A percentile compares a stretch with the other conserved stretches of the same genome.
phyloP scores from a whole-genome alignment of 2,113 vertebrate genomes.

The Ginglymostoma cirratum region DNA sequence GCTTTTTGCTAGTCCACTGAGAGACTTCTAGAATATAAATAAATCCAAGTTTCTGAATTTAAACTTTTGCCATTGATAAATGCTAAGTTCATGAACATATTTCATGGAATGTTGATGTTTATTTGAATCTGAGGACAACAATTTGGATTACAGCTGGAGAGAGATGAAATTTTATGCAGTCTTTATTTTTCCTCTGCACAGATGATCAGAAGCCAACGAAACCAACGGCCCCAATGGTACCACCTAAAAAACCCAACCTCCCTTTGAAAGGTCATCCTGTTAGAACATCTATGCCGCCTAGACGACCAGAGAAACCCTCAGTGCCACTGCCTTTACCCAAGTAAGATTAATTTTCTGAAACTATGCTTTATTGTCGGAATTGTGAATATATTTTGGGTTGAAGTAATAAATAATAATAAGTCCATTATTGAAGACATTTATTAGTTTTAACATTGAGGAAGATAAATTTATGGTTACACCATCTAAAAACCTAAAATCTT shows the following conservation, averaged over 20 bases:
- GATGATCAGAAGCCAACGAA: conserved; percentile 77
- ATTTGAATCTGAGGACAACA: neutral
- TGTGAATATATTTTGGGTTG: neutral
- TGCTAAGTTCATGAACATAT: neutral
- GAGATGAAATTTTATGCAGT: neutral
- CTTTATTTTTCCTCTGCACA: conserved; percentile 47
- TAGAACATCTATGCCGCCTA: conserved; percentile 63
- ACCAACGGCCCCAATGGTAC: conserved; percentile 78
- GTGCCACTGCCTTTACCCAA: conserved; percentile 61
- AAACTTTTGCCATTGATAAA: neutral
- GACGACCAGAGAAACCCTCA: conserved; percentile 77
- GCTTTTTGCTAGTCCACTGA: no score
- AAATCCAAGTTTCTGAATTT: neutral
- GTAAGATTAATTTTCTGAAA: conserved; percentile 53
- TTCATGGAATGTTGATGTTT: neutral
- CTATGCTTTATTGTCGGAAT: conserved; percentile 24
- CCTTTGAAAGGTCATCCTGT: conserved; percentile 65
- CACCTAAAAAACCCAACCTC: conserved; percentile 83
- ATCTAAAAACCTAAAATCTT: neutral
- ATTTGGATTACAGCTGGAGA: neutral
- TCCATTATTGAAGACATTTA: neutral
- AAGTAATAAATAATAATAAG: neutral
- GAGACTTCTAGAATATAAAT: neutral
- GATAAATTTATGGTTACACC: neutral
- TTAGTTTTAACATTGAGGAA: neutral